Evolutionary conservation across 1,140 invertebrate genomes (phyloP).

Genomic region (Macrobrachium nipponense): DNA sequence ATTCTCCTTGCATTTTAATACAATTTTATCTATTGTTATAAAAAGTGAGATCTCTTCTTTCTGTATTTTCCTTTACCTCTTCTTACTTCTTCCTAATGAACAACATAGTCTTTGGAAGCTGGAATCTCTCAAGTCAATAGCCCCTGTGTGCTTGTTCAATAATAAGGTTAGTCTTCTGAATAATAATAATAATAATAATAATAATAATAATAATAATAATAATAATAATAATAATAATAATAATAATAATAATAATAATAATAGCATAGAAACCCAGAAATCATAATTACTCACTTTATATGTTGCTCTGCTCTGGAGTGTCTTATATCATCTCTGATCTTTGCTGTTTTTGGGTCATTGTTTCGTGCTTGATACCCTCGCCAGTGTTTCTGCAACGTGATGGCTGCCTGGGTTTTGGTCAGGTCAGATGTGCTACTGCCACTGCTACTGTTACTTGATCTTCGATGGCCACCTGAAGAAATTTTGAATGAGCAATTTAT

Average conservation of each 20-base stretch:
- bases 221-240: conserved; percentile 3
- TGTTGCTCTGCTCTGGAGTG: conserved; percentile 85
- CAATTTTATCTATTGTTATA: too few relatives aligned
- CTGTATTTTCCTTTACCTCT: not conserved
- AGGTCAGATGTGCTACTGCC: conserved; percentile 31
- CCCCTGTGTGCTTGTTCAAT: not conserved
- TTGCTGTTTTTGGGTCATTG: conserved; percentile 79
- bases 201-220: conserved; percentile 4
- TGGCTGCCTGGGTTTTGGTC: conserved; percentile 72
- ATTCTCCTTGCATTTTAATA: too few relatives aligned
- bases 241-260: not conserved
- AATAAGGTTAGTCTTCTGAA: conserved; percentile 23
- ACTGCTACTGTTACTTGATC: conserved; percentile 48
- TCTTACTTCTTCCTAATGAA: not conserved
- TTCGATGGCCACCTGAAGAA: conserved; percentile 11
- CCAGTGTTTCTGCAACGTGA: conserved; percentile 90
- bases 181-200: not conserved
- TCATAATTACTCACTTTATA: conserved; percentile 78
- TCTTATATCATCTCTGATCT: conserved; percentile 82
- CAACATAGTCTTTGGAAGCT: not conserved
- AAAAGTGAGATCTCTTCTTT: not conserved
- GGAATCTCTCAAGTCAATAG: too few relatives aligned
- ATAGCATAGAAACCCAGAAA: not conserved
- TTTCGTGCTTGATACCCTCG: conserved; percentile 86
- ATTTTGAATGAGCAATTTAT: too few relatives aligned